phyloP scores from a whole-genome alignment of 2,113 vertebrate genomes.

The Otocyon megalotis region DNA sequence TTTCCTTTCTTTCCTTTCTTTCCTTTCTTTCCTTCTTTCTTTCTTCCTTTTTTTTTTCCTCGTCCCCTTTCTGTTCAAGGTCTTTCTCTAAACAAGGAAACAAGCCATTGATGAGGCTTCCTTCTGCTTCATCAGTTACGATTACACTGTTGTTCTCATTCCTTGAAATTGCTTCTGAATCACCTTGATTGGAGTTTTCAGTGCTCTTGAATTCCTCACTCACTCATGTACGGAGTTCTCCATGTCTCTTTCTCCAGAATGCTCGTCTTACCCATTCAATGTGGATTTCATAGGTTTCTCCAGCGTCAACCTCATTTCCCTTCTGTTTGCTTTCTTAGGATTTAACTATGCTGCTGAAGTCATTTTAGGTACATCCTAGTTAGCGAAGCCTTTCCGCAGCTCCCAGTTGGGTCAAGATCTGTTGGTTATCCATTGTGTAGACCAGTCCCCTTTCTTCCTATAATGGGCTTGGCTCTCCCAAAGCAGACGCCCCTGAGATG shows the following conservation, averaged over 20 bases:
- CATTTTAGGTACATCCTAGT: neutral
- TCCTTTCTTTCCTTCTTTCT: neutral
- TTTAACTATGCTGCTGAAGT: constrained; percentile 15
- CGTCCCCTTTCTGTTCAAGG: neutral
- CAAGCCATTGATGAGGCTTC: constrained; percentile 53
- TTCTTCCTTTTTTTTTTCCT: too few species aligned
- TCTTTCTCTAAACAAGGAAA: neutral
- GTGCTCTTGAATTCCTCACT: constrained; percentile 14
- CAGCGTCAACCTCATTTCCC: neutral
- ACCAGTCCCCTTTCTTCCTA: neutral
- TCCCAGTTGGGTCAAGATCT: neutral
- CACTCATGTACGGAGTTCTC: constrained; percentile 29
- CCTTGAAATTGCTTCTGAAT: constrained; percentile 50
- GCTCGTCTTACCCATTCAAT: neutral
- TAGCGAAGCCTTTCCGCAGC: neutral
- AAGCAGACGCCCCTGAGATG: neutral
- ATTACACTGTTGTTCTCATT: constrained; percentile 28
- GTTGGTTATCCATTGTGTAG: neutral
- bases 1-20: too few species aligned
- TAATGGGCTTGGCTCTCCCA: neutral
- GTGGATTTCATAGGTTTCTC: constrained; percentile 13
- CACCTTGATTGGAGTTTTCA: constrained; percentile 70
- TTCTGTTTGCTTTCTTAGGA: constrained; percentile 27
- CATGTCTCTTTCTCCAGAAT: constrained; percentile 31
- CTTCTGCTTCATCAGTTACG: constrained; percentile 52